Evolutionary conservation across 2,888 invertebrate species (phyloP), one percentile per base, ranked within the genome.

Genomic region (Drosophila algonquin): DNA sequence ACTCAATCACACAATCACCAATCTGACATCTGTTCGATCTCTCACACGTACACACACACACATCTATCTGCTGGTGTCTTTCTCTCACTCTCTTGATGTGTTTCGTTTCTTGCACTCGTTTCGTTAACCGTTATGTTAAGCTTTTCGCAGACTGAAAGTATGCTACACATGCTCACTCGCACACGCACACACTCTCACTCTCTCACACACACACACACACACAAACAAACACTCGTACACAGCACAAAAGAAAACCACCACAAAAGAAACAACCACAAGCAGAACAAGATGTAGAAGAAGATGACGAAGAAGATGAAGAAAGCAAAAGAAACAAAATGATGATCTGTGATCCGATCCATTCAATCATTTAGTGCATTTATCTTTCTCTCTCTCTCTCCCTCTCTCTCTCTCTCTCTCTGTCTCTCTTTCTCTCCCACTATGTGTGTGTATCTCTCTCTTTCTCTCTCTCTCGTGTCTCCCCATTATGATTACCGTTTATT

Each of bases 401-500:
- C 73, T 75, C 77, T 69, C 69, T 77, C 54, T 67, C 60, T 64
- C 46, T 51, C 63, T 63, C 48, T 65, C 57, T 51, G 21, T 67
- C 56, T 81, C 44, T 69, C 32, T 63, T 30, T 70, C 50, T 72
- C 18, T 63, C 45, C 48, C 58, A 48, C 50, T 63, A 47, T 67
- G 57, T 60, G 24, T 56, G 68, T 63, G 50, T 70, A 48, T 70
- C 55, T 70, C 63, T 72, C 84, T 68, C 61, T 81, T 47, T 68
- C 53, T 64, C 68, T 69, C 72, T 73, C 74, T 72, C 74, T 58
- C 72, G 57, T 72, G 68, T 73, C 73, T 82, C 86, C 88, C 80
- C 86, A 81, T 89, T 80, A 67, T 57, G 50, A 89, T 90, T 82
- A 83, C 86, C 89, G 86, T 89, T 80, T 90, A 81, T 87, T 89